Evolutionary conservation across 64 coral and sea anemone species (phyloP).

Genomic region (Exaiptasia diaphana): DNA sequence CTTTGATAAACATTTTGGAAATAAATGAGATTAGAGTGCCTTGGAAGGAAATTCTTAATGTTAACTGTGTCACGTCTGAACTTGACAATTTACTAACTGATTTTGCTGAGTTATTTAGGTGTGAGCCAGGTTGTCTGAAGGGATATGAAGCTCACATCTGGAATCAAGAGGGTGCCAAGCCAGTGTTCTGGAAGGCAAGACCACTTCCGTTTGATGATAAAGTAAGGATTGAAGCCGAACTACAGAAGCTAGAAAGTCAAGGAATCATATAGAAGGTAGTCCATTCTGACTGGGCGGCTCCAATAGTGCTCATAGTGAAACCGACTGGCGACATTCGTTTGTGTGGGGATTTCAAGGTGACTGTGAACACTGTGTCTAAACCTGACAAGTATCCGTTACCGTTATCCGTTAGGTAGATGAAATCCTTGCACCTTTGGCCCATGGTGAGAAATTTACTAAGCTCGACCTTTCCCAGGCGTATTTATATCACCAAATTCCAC

Average conservation of each 20-base stretch:
- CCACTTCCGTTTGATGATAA: constrained; percentile 17
- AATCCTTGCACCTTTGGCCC: neutral
- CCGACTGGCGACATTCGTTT: neutral
- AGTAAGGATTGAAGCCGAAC: neutral
- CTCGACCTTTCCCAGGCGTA: constrained; percentile 31
- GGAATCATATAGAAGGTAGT: constrained; percentile 1
- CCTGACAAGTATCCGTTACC: constrained; percentile 22
- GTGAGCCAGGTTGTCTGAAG: constrained; percentile 30
- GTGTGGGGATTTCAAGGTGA: constrained; percentile 17
- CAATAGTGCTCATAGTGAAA: constrained; percentile 3
- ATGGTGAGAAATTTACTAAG: constrained; percentile 38
- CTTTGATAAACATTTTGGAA: constrained; percentile 41
- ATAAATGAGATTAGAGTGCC: constrained; percentile 5
- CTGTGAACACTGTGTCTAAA: neutral
- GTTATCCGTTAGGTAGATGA: neutral
- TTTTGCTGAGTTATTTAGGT: constrained; percentile 11
- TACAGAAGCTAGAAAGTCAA: constrained; percentile 2
- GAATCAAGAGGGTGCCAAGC: neutral
- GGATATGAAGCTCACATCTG: constrained; percentile 14
- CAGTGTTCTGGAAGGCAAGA: constrained; percentile 6
- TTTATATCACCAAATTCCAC: constrained; percentile 26
- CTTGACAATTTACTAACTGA: constrained; percentile 20
- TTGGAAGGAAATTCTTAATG: constrained; percentile 26
- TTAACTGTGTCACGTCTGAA: neutral
- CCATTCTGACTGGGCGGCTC: neutral